Base-by-base conservation (phyloP, 2,888 invertebrate species). In the Drosophila conformis region DNA sequence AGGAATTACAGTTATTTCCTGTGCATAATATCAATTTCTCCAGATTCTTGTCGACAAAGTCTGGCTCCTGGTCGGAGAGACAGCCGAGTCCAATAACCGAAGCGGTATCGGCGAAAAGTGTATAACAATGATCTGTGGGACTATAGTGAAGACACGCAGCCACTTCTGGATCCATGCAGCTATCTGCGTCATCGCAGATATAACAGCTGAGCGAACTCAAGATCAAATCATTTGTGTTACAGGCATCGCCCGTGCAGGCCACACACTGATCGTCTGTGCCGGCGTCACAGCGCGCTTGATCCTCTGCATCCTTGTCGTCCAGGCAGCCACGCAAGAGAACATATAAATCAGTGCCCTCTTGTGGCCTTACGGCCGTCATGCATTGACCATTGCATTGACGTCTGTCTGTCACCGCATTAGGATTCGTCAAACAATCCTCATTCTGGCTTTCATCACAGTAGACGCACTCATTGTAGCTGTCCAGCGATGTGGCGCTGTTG, bases 381-480 rank as follows among this genome's bases (percentile, higher is more conserved):
- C 92, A 92, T 15, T 78, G 75, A 18, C 87, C 87, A 36, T 91
- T 76, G 63, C 92, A 92, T 13, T 74, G 73, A 3, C 92, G 91
- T 5, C 74, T 74, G 2, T 38, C 61, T 7, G 40, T 42, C 0
- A 92, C 76, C 2, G 69, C 65, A 21, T 21, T 0, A 1, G 87
- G 73, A 60, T 86, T 78, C 0, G 27, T 13, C 2, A 61, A 66
- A 53, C 93, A 92, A 4, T 88, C 64, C 0, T 46, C 13, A 51
- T 88, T 85, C 0, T 25, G 38, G 11, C 61, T 56, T 2, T 79
- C 68, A 59, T 92, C 84, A 38, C 92, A 92, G 51, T 83, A 87
- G 27, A 92, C 33, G 66, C 93, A 92, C 5, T 86, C 80, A 10
- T 77, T 62, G 64, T 91, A 92, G 48, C 75, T 79, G 5, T 36